Base-by-base conservation (phyloP, 2,113 vertebrate species). In the Amphiprion ocellaris region DNA sequence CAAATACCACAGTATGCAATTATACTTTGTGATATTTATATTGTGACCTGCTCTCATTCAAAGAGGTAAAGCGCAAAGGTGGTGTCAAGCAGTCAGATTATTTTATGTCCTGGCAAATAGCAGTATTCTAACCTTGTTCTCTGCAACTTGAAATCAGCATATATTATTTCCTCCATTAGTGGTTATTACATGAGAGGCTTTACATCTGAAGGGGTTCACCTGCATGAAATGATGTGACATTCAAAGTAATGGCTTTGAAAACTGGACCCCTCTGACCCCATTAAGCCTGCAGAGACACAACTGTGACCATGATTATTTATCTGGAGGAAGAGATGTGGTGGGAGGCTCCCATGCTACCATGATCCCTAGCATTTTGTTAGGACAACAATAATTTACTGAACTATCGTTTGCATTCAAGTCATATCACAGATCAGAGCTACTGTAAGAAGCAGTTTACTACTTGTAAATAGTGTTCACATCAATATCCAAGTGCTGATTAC, bases 11-110 rank as follows among this genome's bases (percentile, higher is more conserved):
- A 30, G 44, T 77, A 71, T 79, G 21, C 69, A 74, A 85, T 87
- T 69, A 75, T 47, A 65, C 73, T 80, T 73, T 80, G 64, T 68
- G 60, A 81, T 81, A 82, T 87, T 89, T 79, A 70, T 83, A 76
- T 65, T 70, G 55, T 68, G 78, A 84, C 70, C 76, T 52, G 24
- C 21, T 62, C 77, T 56, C 77, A 77, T 85, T 74, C 62, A 74
- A n/a, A 69, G 39, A 78, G 73, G 12, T 68, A 23, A 84, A 81
- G 72, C 0, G 15, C 69, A 78, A 73, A 77, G 77, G 70, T 81
- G 55, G 37, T 16, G 54, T 44, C 28, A 60, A 53, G 60, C 44
- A 1, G 74, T 73, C 65, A 8, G 44, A 54, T 66, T 62, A 64
- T 69, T 82, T 83, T 61, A 78, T 77, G 46, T 61, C 67, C 10